Percentiles rank a stretch among this genome's conserved stretches.
Conservation (phyloP, 2,888 invertebrate species). For the Halictus ligatus region DNA sequence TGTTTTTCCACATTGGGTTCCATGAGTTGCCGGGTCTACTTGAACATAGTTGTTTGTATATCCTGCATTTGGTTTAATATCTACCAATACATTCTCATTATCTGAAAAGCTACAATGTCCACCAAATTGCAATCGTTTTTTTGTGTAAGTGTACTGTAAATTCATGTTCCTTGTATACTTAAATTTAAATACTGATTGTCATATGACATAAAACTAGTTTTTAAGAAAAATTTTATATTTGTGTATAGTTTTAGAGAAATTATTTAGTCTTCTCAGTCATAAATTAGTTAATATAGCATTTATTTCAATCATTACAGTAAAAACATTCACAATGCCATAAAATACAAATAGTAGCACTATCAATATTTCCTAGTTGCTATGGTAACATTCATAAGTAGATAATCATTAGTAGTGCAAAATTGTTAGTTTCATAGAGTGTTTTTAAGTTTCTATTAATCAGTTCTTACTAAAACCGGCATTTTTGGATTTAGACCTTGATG, state of each 20-base stretch:
- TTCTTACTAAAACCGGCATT: conserved; percentile 75
- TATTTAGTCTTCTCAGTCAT: background rate
- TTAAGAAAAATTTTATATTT: conserved; percentile 6
- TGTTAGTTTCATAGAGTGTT: background rate
- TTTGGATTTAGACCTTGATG: conserved; percentile 77
- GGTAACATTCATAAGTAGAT: conserved; percentile 30
- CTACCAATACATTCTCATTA: conserved; percentile 81
- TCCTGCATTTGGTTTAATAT: conserved; percentile 82
- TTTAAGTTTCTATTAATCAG: conserved; percentile 62
- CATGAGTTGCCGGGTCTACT: conserved; percentile 85
- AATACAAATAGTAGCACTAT: conserved; percentile 17
- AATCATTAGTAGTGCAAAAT: conserved; percentile 21
- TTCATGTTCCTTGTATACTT: conserved; percentile 71
- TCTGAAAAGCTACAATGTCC: conserved; percentile 85
- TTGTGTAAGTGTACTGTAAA: conserved; percentile 84
- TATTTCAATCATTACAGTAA: conserved; percentile 6
- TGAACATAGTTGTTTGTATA: conserved; percentile 85
- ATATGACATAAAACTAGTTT: background rate
- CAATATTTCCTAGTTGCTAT: conserved; percentile 42
- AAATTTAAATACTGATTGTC: background rate
- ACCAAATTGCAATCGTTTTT: conserved; percentile 85
- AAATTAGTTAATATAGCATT: conserved; percentile 5
- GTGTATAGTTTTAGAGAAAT: background rate
- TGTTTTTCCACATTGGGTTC: conserved; percentile 85
- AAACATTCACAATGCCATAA: background rate